Percentiles rank a stretch among this genome's conserved stretches.
phyloP scores from a whole-genome alignment of 23 tunicate species.

The Styela plicata region DNA sequence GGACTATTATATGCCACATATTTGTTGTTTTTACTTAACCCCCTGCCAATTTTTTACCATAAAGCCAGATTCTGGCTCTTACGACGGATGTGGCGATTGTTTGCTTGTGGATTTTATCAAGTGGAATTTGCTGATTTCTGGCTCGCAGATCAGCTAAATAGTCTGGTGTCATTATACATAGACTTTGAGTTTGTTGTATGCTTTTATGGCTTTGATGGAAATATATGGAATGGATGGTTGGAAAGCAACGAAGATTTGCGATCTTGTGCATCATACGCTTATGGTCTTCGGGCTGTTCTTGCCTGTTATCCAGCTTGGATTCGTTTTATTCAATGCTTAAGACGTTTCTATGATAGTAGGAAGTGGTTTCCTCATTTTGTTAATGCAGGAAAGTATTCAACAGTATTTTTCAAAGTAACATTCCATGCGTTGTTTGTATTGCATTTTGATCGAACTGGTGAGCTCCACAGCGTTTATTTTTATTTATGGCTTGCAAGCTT shows the following conservation, averaged over 20 bases:
- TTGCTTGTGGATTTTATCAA: conserved; percentile 91
- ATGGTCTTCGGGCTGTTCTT: conserved; percentile 69
- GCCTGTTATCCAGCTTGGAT: conserved; percentile 88
- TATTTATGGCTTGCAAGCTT: conserved; percentile 68
- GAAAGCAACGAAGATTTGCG: background rate
- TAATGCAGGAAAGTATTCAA: conserved; percentile 99
- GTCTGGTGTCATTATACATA: conserved; percentile 55
- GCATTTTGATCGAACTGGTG: conserved; percentile 44
- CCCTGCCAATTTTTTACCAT: conserved; percentile 81
- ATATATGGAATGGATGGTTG: conserved; percentile 51
- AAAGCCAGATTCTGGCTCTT: conserved; percentile 88
- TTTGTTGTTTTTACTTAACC: conserved; percentile 66
- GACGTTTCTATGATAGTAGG: conserved; percentile 79
- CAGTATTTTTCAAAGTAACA: conserved; percentile 76
- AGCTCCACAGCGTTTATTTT: conserved; percentile 72
- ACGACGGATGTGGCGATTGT: conserved; percentile 77
- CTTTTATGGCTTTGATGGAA: conserved; percentile 65
- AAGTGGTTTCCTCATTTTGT: conserved; percentile 95
- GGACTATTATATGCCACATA: conserved; percentile 49
- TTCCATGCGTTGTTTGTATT: conserved; percentile 55
- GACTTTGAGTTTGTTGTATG: conserved; percentile 86
- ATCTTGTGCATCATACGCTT: conserved; percentile 59
- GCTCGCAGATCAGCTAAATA: conserved; percentile 96
- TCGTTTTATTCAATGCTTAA: conserved; percentile 90
- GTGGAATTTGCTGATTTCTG: conserved; percentile 99